These are phyloP conservation scores for Sceliomorpha sp. DNA, from an alignment of 2,888 invertebrate species.

Conservation along the genomic window DNA sequence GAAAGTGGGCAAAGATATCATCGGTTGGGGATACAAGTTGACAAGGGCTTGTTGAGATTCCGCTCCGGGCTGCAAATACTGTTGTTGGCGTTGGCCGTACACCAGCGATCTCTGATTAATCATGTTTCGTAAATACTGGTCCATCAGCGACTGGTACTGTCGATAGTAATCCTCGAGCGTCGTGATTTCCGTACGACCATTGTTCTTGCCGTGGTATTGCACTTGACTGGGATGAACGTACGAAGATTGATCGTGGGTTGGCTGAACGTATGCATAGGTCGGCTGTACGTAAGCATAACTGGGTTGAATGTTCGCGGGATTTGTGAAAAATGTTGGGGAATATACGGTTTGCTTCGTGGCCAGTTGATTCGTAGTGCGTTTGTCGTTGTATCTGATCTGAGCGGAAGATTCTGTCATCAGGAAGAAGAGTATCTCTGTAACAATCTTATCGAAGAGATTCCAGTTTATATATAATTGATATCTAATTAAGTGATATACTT, in stretches of 20 bases:
- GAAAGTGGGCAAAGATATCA: neutral
- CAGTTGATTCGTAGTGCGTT: too few species aligned
- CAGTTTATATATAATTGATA: too few species aligned
- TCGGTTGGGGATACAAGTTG: slow-evolving; percentile 12
- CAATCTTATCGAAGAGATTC: too few species aligned
- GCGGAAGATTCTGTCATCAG: too few species aligned
- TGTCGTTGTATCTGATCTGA: too few species aligned
- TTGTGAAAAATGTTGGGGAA: too few species aligned
- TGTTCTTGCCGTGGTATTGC: slow-evolving; percentile 1
- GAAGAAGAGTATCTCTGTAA: too few species aligned
- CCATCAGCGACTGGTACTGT: too few species aligned
- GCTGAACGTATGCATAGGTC: slow-evolving; percentile 3
- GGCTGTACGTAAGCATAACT: slow-evolving; percentile 7
- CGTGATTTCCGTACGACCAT: slow-evolving; percentile 1
- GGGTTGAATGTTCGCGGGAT: slow-evolving; percentile 4
- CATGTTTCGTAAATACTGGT: too few species aligned
- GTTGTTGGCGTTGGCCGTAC: neutral
- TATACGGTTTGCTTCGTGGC: too few species aligned
- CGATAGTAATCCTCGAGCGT: neutral
- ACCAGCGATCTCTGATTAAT: neutral
- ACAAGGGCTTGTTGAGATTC: neutral
- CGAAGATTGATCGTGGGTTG: slow-evolving; percentile 5
- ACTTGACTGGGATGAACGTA: slow-evolving; percentile 3
- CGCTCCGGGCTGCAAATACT: slow-evolving; percentile 11
- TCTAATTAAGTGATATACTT: too few species aligned